Conservation (phyloP, 2,797 vertebrate species). For the Champsocephalus gunnari region DNA sequence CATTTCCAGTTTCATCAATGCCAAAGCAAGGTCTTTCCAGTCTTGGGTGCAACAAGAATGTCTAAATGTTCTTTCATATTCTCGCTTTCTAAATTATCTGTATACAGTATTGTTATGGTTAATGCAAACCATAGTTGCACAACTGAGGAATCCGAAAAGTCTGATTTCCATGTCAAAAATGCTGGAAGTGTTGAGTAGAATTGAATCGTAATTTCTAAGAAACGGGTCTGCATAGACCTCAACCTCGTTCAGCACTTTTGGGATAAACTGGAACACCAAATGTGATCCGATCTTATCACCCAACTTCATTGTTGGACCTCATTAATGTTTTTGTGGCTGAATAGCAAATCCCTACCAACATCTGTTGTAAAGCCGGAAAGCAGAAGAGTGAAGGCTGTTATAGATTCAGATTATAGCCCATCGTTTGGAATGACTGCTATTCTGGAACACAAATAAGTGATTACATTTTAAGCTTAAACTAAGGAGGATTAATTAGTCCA, state of each 20-base stretch:
- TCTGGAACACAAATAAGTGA: slow-evolving; percentile 2
- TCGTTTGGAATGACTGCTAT: background rate
- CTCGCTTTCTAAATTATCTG: background rate
- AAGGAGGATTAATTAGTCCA: slow-evolving; percentile 3
- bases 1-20: background rate
- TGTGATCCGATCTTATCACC: background rate
- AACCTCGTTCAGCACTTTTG: background rate
- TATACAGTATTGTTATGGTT: background rate
- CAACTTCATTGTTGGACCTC: slow-evolving; percentile 1
- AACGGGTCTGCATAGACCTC: slow-evolving; percentile 1
- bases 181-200: background rate
- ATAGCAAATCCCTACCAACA: slow-evolving; percentile 15
- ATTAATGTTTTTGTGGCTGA: background rate
- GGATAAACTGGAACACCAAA: background rate
- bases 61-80: background rate
- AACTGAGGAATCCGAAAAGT: background rate
- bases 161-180: background rate
- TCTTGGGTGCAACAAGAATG: background rate
- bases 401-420: background rate
- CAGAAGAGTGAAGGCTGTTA: slow-evolving; percentile 1
- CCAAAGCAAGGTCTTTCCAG: background rate
- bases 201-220: background rate
- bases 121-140: background rate
- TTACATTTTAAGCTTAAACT: background rate
- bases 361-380: slow-evolving; percentile 1